Base-by-base conservation (phyloP, 2,113 vertebrate species). In the Cheirogaleus medius region DNA sequence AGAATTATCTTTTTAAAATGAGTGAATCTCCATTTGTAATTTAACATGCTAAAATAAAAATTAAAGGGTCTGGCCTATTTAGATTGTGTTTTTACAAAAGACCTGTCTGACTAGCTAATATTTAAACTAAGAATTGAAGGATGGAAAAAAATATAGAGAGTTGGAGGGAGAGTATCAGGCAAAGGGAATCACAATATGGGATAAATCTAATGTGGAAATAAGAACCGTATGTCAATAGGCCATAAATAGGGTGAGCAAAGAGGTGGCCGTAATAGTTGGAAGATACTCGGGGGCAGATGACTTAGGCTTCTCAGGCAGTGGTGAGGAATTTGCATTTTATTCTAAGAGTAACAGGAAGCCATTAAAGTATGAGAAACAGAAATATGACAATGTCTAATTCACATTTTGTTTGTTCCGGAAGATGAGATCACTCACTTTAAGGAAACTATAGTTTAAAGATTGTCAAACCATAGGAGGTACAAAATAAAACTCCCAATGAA, bases 201-300 rank as follows among this genome's bases (percentile, higher is more conserved):
- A 92, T 11, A 64, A 1, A 32, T 13, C 5, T 9, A 37, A 23
- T 0, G 18, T 81, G 44, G 56, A 66, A 74, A 47, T 11, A 8
- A 71, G 6, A 49, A 5, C 23, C 15, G 1, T 64, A 20, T 37
- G 1, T 34, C 32, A 18, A 37, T 20, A 76, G 10, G 11, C 23
- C 5, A 27, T 0, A 69, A 77, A 37, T n/a, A 78, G 9, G 14
- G 7, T 63, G 49, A 85, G 17, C 20, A 44, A 44, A 34, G 6
- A 5, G 12, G 52, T 1, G 6, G 6, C 1, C 10, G 0, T 27
- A 18, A 11, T 8, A 37, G 1, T 5, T 34, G 27, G 5, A 88
- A 42, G 7, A 1, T 0, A 11, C 1, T 37, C 0, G 6, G 29
- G 29, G 64, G 1, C 21, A 76, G 77, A 25, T 15, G 29, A 63